phyloP scores from a whole-genome alignment of 2,113 vertebrate genomes.

The Phylloscopus whistleri region DNA sequence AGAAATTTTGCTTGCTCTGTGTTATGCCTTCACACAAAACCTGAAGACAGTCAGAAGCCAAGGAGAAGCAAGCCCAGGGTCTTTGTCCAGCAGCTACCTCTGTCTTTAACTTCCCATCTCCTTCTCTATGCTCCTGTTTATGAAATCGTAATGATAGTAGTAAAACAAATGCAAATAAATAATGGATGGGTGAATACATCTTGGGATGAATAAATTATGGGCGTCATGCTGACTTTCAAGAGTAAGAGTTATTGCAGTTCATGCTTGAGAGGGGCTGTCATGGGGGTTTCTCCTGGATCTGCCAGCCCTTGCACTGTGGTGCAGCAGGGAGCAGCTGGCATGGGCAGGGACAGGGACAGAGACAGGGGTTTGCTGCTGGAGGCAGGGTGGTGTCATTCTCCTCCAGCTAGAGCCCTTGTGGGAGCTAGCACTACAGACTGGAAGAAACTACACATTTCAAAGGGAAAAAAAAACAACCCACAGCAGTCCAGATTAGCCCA shows the following conservation, averaged over 20 bases:
- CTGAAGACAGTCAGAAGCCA: background rate
- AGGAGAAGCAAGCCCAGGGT: background rate
- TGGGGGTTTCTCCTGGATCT: background rate
- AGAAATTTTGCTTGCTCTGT: background rate
- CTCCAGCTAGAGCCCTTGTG: background rate
- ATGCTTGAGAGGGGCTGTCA: background rate
- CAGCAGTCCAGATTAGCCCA: background rate
- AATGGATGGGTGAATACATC: slow-evolving; percentile 33
- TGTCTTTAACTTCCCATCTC: background rate
- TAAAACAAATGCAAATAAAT: slow-evolving; percentile 54
- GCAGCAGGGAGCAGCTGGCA: background rate
- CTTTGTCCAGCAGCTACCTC: background rate
- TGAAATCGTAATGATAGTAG: slow-evolving; percentile 49
- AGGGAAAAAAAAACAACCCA: rapidly evolving
- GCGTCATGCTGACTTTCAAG: background rate
- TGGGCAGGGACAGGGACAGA: background rate
- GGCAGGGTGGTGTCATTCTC: rapidly evolving
- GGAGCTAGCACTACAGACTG: background rate
- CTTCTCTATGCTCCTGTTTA: background rate
- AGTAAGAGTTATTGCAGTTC: slow-evolving; percentile 1
- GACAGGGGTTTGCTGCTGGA: background rate
- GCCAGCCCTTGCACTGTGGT: rapidly evolving
- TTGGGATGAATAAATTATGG: slow-evolving; percentile 53
- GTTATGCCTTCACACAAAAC: background rate
- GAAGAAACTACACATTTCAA: background rate